Percentiles rank a stretch among this genome's conserved stretches.
These are phyloP conservation scores for Hydroisotoma schaefferi DNA, from an alignment of 2,888 invertebrate species.

Conservation along the genomic window DNA sequence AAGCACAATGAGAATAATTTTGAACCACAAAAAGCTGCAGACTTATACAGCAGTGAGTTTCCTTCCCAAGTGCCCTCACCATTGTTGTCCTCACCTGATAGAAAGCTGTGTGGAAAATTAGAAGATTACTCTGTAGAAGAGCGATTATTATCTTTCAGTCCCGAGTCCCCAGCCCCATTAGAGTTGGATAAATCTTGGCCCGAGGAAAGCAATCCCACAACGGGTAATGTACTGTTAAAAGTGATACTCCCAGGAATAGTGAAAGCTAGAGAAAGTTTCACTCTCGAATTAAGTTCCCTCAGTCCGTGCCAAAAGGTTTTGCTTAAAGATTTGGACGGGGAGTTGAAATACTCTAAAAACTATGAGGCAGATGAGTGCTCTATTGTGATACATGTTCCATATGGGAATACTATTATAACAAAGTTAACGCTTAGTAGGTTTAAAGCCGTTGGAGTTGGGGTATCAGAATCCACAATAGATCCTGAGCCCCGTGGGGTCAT, in stretches of 20 bases:
- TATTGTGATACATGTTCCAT: constrained; percentile 47
- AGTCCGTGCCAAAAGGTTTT: constrained; percentile 46
- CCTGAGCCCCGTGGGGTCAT: too few relatives aligned
- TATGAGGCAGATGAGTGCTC: constrained; percentile 43
- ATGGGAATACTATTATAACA: constrained; percentile 44
- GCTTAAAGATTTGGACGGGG: constrained; percentile 38
- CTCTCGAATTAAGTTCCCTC: constrained; percentile 37
- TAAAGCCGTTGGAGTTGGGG: not conserved
- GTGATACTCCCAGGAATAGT: constrained; percentile 40
- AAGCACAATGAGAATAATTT: too few relatives aligned
- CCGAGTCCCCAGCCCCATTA: not conserved
- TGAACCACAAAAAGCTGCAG: not conserved
- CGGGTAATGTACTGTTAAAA: not conserved
- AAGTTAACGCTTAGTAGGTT: constrained; percentile 36
- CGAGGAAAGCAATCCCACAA: not conserved
- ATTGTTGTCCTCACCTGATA: too few relatives aligned
- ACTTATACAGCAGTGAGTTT: constrained; percentile 12
- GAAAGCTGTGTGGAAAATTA: constrained; percentile 47
- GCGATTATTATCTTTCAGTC: constrained; percentile 38
- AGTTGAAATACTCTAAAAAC: constrained; percentile 40
- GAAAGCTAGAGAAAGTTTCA: constrained; percentile 40
- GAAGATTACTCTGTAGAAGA: constrained; percentile 45
- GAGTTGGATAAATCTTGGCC: not conserved
- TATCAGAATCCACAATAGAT: not conserved
- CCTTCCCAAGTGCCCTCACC: constrained; percentile 13